A percentile compares a stretch with the other conserved stretches of the same genome.
phyloP scores from a whole-genome alignment of 2,113 vertebrate genomes.

The Anthoscopus minutus region DNA sequence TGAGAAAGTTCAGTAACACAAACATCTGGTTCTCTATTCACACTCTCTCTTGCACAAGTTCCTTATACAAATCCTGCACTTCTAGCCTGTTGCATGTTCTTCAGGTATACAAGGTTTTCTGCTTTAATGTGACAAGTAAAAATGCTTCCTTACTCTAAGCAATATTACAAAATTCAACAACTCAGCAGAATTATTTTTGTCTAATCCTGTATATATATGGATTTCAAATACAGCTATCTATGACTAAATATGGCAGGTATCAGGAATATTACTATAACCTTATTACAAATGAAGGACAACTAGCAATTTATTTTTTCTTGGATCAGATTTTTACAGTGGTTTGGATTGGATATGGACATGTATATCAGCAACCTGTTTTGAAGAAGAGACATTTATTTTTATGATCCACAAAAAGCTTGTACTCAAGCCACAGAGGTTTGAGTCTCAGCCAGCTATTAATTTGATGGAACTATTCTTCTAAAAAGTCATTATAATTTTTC shows the following conservation, averaged over 20 bases:
- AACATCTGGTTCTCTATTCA: background rate
- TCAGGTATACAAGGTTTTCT: background rate
- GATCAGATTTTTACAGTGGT: background rate
- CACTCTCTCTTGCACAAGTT: background rate
- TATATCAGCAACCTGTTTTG: background rate
- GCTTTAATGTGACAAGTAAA: background rate
- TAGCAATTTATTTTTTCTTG: background rate
- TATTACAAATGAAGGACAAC: background rate
- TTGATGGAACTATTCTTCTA: background rate
- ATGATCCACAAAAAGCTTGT: background rate
- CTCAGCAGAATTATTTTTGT: background rate
- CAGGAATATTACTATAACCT: background rate
- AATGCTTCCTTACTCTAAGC: background rate
- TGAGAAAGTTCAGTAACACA: background rate
- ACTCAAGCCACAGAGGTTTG: background rate
- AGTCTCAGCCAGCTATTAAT: background rate
- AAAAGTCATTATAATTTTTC: background rate
- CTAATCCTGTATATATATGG: background rate
- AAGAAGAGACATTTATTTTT: background rate
- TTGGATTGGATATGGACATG: background rate
- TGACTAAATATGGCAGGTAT: background rate
- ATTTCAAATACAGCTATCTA: background rate
- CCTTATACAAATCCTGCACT: background rate
- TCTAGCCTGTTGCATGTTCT: background rate
- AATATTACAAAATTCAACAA: background rate